These are phyloP conservation scores for Drosophila persimilis DNA, from an alignment of 1,140 invertebrate genomes.

Conservation along the genomic window DNA sequence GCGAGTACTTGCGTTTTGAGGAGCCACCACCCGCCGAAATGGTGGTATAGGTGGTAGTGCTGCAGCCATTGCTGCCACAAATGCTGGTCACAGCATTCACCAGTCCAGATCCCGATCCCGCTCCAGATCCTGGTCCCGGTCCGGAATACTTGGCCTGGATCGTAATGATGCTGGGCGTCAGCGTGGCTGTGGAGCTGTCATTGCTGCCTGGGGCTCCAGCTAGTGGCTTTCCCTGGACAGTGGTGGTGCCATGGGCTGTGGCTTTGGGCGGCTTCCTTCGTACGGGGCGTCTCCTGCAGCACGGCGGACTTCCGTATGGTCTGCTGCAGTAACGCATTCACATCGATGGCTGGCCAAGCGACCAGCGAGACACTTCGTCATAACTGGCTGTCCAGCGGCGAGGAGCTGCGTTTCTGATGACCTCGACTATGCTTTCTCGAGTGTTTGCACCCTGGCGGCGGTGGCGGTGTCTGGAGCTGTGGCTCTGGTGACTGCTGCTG, in stretches of 20 bases:
- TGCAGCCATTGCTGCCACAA: conserved; percentile 45
- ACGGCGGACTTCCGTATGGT: conserved; percentile 77
- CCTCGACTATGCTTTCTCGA: conserved; percentile 61
- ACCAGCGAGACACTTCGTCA: conserved; percentile 83
- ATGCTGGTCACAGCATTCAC: conserved; percentile 60
- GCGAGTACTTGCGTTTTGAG: conserved; percentile 54
- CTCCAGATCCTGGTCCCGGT: conserved; percentile 27
- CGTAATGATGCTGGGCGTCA: conserved; percentile 70
- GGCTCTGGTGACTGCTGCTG: conserved; percentile 18
- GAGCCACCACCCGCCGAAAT: conserved; percentile 27
- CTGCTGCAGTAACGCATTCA: conserved; percentile 79
- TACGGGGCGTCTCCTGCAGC: conserved; percentile 65
- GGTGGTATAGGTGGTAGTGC: conserved; percentile 41
- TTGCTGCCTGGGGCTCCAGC: conserved; percentile 56
- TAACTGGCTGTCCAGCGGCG: conserved; percentile 72
- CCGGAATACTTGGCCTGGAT: conserved; percentile 63
- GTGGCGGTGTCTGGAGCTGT: conserved; percentile 2
- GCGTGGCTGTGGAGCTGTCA: conserved; percentile 74
- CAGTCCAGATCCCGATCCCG: conserved; percentile 40
- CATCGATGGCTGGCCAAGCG: conserved; percentile 83
- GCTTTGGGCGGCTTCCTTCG: conserved; percentile 15
- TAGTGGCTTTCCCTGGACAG: conserved; percentile 5
- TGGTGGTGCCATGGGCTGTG: background rate
- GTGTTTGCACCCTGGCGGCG: conserved; percentile 39
- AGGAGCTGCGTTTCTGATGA: conserved; percentile 57